phyloP scores from a whole-genome alignment of 1,140 invertebrate species.

The Subanguina moxae region DNA sequence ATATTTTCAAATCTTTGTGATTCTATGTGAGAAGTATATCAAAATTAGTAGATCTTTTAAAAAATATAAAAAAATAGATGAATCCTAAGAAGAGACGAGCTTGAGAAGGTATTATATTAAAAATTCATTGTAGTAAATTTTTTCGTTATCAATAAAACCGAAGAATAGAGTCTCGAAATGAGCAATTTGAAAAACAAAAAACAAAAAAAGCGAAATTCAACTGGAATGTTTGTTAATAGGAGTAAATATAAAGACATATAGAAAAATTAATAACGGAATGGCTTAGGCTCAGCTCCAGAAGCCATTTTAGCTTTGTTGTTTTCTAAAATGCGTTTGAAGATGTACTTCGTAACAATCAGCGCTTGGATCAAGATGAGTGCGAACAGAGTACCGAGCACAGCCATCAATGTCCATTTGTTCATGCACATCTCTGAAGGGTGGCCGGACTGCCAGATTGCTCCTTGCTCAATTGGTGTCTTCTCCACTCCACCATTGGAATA shows the following conservation, averaged over 20 bases:
- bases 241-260: constrained; percentile 1
- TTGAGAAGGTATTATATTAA: no score
- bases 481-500: not conserved
- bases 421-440: constrained; percentile 40
- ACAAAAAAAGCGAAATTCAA: no score
- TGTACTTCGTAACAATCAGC: constrained; percentile 50
- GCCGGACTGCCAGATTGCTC: not conserved
- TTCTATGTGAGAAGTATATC: no score
- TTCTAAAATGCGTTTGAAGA: constrained; percentile 34
- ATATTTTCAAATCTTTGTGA: no score
- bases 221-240: no score
- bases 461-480: constrained; percentile 8
- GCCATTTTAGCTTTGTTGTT: not conserved
- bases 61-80: no score
- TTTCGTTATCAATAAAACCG: no score
- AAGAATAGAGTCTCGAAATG: no score
- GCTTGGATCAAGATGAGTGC: constrained; percentile 49
- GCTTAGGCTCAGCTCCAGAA: not conserved
- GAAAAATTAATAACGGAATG: not conserved
- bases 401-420: constrained; percentile 39
- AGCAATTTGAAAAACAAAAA: no score
- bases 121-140: no score
- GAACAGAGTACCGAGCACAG: constrained; percentile 43
- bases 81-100: no score
- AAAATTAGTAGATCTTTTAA: no score